These are phyloP conservation scores for Microhierax caerulescens DNA, from an alignment of 2,797 vertebrate species.

Conservation along the genomic window DNA sequence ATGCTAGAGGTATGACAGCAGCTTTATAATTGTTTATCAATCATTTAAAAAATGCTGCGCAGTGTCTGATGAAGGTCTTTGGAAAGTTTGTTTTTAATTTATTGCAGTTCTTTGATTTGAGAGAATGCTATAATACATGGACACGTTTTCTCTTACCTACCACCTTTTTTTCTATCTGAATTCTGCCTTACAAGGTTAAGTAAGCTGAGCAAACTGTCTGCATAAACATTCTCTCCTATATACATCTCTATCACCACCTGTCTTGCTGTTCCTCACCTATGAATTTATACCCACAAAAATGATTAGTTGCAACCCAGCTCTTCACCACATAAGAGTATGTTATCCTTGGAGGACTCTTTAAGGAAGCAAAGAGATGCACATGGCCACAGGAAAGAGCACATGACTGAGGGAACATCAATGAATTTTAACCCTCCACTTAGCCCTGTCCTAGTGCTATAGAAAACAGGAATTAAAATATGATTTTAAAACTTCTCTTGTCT, in stretches of 20 bases:
- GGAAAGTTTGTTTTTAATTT: slow-evolving; percentile 19
- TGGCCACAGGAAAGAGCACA: not conserved
- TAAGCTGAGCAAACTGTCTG: not conserved
- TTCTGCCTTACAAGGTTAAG: slow-evolving; percentile 14
- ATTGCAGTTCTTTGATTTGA: not conserved
- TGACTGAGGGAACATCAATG: not conserved
- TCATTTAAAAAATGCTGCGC: slow-evolving; percentile 12
- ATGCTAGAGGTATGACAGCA: not conserved
- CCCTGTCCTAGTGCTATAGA: not conserved
- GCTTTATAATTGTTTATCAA: slow-evolving; percentile 44
- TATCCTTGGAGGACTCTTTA: not conserved
- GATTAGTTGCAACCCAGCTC: not conserved
- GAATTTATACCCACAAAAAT: not conserved
- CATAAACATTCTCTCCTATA: not conserved
- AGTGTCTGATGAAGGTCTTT: slow-evolving; percentile 24
- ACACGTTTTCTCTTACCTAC: not conserved
- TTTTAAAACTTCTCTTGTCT: not conserved
- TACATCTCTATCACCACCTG: not conserved
- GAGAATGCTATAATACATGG: not conserved
- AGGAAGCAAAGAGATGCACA: not conserved
- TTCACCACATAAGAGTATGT: not conserved
- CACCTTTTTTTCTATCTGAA: not conserved
- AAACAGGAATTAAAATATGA: not conserved
- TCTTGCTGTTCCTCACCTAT: not conserved
- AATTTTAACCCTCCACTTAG: not conserved